phyloP scores from a whole-genome alignment of 2,888 invertebrate species.

The Acanthosoma haemorrhoidale region DNA sequence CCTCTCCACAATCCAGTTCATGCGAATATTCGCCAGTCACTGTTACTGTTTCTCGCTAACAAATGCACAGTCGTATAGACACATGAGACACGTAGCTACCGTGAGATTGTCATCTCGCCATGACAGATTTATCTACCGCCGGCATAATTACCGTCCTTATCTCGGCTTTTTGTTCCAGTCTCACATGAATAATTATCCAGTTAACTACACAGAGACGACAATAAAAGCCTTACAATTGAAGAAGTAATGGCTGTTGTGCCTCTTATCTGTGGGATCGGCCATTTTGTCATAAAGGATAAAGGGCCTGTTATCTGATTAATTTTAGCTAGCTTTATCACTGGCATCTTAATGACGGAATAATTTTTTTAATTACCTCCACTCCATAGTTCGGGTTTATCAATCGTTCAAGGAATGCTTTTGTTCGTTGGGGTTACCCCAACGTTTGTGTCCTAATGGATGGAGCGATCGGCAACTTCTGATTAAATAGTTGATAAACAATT shows the following conservation, averaged over 20 bases:
- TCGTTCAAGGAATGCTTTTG: background rate
- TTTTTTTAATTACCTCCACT: background rate
- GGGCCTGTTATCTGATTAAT: background rate
- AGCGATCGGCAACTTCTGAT: background rate
- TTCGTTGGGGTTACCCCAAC: background rate
- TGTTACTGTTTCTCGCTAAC: no score
- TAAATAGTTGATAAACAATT: background rate
- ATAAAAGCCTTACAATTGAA: constrained; percentile 20
- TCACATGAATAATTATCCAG: constrained; percentile 8
- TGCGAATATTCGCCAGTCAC: no score
- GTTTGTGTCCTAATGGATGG: no score
- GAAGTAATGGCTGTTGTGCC: constrained; percentile 18
- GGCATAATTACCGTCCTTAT: background rate
- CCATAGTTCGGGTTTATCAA: background rate
- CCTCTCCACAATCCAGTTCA: background rate
- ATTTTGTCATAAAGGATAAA: constrained; percentile 9
- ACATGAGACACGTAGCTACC: background rate
- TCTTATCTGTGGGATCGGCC: constrained; percentile 13
- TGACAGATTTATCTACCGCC: background rate
- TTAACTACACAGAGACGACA: constrained; percentile 17
- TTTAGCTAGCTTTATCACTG: background rate
- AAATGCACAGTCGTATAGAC: no score
- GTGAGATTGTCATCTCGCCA: constrained; percentile 7
- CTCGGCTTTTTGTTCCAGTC: background rate
- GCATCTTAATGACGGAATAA: background rate